Evolutionary conservation across 2,888 invertebrate species (phyloP), one percentile per base, ranked within the genome.

Genomic region (Caenorhabditis parvicauda): DNA sequence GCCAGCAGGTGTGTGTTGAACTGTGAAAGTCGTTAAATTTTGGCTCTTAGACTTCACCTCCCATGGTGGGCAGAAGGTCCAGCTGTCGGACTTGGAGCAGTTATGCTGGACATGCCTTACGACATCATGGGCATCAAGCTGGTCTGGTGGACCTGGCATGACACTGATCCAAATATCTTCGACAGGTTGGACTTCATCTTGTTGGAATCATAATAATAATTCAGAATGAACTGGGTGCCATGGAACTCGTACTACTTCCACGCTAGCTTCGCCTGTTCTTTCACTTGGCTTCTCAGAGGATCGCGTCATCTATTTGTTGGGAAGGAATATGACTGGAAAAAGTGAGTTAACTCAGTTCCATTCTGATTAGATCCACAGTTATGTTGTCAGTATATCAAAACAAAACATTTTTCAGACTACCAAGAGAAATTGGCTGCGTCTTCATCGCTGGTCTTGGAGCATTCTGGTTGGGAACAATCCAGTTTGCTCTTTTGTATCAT

Each of bases 141-240:
- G 79, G 83, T 89, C 17, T 90, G 89, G 83, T 90, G 90, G 90
- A 88, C 88, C 1, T 90, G 90, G 90, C 90, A 90, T 71, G 85
- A 85, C 72, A 84, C 84, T 2, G 85, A 85, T 58, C 84, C 85
- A 27, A 85, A 84, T 76, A 83, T 85, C 57, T 84, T 80, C 64
- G 70, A 72, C 28, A 38, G 60, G 60, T 58, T 5, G 6, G 43
- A 5, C 6, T 14, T 41, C 7, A 41, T 6, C 19, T 41, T 6
- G 5, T 22, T 5, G 14, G 22, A 22, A 9, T 5, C n/a, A n/a
- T 19, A 21, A 22, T 43, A 5, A 21, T n/a, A n/a, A 29, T 58
- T n/a, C 80, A 85, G 89, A 38, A 87, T 88, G 81, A 90, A 89
- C 82, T 89, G 88, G 88, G 89, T 90, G 22, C 90, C 90, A 0